Evolutionary conservation across 37 sponge, comb jelly and placozoan species (phyloP).

Genomic region (Axinella damicornis): DNA sequence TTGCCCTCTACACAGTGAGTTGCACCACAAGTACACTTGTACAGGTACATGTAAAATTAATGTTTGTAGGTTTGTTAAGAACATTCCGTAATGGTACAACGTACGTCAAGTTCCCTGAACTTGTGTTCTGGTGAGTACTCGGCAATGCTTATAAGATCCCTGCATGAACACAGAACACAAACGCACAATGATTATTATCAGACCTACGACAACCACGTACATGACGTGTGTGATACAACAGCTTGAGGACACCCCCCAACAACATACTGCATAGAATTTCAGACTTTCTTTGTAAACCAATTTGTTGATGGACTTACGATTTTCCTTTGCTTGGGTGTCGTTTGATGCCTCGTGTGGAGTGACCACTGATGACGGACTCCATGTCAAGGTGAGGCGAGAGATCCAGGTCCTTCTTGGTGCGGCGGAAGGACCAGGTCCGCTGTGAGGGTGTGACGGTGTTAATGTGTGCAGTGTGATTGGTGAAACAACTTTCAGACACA

Average conservation of each 20-base stretch:
- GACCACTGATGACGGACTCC: constrained; percentile 35
- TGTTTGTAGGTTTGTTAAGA: too few species aligned
- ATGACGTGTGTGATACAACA: too few species aligned
- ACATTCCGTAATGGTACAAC: neutral
- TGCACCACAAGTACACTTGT: too few species aligned
- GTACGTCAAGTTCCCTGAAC: constrained; percentile 49
- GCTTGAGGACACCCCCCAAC: too few species aligned
- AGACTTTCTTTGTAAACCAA: too few species aligned
- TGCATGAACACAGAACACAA: neutral
- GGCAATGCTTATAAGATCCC: constrained; percentile 73
- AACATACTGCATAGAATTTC: too few species aligned
- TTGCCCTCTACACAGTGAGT: too few species aligned
- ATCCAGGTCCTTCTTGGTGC: neutral
- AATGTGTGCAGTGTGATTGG: neutral
- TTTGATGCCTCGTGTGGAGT: neutral
- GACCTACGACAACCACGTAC: too few species aligned
- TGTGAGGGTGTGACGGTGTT: neutral
- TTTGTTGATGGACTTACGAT: constrained; percentile 43
- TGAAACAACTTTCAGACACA: too few species aligned
- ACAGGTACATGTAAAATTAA: too few species aligned
- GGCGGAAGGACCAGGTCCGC: neutral
- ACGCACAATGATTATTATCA: too few species aligned
- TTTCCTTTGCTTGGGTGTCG: constrained; percentile 34
- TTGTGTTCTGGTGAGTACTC: constrained; percentile 30
- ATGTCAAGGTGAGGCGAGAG: constrained; percentile 26